Conservation (phyloP, 2,797 vertebrate genomes). For the Syngnathus rostellatus region DNA sequence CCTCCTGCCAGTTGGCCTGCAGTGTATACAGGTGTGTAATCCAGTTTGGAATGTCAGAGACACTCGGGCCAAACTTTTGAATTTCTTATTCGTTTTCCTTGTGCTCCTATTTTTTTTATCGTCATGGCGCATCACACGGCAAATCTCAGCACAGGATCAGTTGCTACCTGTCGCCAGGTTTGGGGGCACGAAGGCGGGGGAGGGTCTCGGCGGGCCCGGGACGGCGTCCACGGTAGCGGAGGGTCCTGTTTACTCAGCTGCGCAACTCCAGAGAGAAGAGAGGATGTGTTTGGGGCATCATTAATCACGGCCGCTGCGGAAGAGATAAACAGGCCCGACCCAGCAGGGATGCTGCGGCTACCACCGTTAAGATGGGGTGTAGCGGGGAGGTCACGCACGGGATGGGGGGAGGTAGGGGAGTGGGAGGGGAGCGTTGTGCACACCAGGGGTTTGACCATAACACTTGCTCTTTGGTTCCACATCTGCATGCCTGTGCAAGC, state of each 20-base stretch:
- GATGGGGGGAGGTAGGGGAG: background rate
- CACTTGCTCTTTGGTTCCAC: slow-evolving; percentile 67
- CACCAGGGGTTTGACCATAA: slow-evolving; percentile 63
- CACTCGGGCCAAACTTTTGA: background rate
- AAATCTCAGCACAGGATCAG: background rate
- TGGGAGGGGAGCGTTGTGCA: slow-evolving; percentile 35
- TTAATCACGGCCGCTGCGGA: slow-evolving; percentile 81
- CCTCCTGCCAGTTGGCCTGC: slow-evolving; percentile 3
- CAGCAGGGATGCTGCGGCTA: slow-evolving; percentile 70
- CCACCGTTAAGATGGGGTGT: slow-evolving; percentile 30
- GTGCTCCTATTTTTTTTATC: background rate
- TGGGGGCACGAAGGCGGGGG: background rate
- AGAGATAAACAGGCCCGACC: slow-evolving; percentile 79
- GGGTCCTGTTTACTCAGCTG: slow-evolving; percentile 87
- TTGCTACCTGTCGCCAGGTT: background rate
- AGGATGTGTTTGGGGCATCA: slow-evolving; percentile 79
- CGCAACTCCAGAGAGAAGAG: slow-evolving; percentile 70
- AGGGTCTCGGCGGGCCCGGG: slow-evolving; percentile 19
- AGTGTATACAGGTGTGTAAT: background rate
- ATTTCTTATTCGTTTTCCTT: slow-evolving; percentile 2
- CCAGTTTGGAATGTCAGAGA: background rate
- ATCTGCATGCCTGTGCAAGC: slow-evolving; percentile 58
- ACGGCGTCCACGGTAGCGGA: slow-evolving; percentile 39
- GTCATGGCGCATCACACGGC: background rate
- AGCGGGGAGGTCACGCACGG: slow-evolving; percentile 29